A percentile compares a stretch with the other conserved stretches of the same genome.
Evolutionary conservation across 2,797 vertebrate species (phyloP).

Genomic region (Lepidocolaptes lacrymiger): DNA sequence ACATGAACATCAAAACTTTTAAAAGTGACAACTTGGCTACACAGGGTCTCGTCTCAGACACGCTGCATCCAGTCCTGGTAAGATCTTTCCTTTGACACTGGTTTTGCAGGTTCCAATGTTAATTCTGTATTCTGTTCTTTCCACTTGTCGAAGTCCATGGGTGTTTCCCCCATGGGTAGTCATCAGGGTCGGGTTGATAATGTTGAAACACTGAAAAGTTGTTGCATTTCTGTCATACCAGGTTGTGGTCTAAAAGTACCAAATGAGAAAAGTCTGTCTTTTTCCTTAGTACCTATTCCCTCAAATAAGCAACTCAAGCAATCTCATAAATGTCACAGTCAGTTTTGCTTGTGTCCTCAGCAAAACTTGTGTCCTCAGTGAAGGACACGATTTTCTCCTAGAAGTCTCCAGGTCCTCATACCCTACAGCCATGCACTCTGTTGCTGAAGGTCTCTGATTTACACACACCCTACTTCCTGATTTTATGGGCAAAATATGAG

Average conservation of each 20-base stretch:
- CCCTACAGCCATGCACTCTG: rapidly evolving
- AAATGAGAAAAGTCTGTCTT: background rate
- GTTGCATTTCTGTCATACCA: background rate
- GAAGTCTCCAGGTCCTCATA: background rate
- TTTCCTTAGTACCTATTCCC: background rate
- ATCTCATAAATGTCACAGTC: background rate
- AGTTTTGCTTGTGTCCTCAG: background rate
- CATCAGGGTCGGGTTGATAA: background rate
- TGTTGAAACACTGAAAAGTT: background rate
- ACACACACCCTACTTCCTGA: background rate
- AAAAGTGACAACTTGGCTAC: too few species aligned
- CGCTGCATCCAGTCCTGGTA: too few species aligned
- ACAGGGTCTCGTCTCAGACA: too few species aligned
- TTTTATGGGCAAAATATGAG: background rate
- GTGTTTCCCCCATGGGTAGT: background rate
- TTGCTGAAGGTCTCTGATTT: background rate
- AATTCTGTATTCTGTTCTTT: too few species aligned
- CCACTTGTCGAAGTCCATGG: too few species aligned
- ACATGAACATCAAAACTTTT: too few species aligned
- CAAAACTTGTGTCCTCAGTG: background rate
- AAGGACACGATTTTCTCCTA: background rate
- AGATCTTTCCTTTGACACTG: too few species aligned
- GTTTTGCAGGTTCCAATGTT: too few species aligned
- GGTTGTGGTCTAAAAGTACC: background rate
- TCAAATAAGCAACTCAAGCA: background rate